These are phyloP conservation scores for Thymelicus sylvestris DNA, from an alignment of 2,888 invertebrate genomes.

Conservation along the genomic window DNA sequence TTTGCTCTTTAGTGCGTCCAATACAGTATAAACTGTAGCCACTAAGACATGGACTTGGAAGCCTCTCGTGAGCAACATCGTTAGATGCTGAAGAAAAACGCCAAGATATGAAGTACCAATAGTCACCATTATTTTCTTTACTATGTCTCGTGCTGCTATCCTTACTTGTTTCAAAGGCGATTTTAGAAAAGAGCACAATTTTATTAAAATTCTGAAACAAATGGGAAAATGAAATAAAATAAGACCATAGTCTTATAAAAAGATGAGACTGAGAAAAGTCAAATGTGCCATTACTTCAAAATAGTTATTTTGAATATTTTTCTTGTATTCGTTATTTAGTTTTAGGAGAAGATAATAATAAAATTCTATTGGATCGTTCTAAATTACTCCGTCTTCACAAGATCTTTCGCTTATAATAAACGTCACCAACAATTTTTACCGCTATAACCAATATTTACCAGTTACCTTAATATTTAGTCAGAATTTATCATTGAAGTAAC, in stretches of 20 bases:
- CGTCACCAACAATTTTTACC: background rate
- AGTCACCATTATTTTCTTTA: slow-evolving; percentile 94
- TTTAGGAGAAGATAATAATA: no score
- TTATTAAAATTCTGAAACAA: slow-evolving; percentile 90
- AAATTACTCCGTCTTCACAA: background rate
- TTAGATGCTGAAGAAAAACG: slow-evolving; percentile 91
- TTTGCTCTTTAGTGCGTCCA: slow-evolving; percentile 88
- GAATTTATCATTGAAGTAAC: background rate
- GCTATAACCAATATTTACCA: background rate
- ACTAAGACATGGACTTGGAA: slow-evolving; percentile 97
- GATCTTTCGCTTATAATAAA: background rate
- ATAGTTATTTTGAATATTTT: no score
- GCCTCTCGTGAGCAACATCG: slow-evolving; percentile 91
- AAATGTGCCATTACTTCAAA: no score
- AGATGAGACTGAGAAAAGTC: background rate
- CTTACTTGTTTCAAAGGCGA: slow-evolving; percentile 95
- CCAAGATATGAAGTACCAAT: slow-evolving; percentile 93
- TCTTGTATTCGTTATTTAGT: no score
- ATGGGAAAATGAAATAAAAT: no score
- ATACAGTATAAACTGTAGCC: slow-evolving; percentile 93
- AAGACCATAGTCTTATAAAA: no score
- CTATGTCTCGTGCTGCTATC: slow-evolving; percentile 93
- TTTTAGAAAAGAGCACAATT: slow-evolving; percentile 95
- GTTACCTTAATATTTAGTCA: no score
- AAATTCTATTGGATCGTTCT: background rate